phyloP scores from a whole-genome alignment of 2,113 vertebrate species.

The Rutilus rutilus region DNA sequence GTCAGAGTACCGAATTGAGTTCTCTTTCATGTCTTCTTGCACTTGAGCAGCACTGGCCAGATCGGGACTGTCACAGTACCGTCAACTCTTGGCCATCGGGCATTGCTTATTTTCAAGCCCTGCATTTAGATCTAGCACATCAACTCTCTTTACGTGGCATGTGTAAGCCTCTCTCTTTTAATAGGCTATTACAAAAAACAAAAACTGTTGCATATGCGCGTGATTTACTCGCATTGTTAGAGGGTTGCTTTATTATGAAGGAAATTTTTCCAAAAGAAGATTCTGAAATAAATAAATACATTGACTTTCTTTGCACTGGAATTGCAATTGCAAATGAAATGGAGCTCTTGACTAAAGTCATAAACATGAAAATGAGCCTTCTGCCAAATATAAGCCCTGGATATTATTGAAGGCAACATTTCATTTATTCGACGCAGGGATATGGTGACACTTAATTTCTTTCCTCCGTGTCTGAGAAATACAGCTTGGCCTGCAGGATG shows the following conservation, averaged over 20 bases:
- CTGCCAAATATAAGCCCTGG: constrained; percentile 41
- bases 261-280: background rate
- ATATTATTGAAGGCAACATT: constrained; percentile 52
- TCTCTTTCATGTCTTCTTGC: too few species aligned
- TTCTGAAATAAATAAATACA: constrained; percentile 27
- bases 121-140: too few species aligned
- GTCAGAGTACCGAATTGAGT: too few species aligned
- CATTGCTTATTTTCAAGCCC: too few species aligned
- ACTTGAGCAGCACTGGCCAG: too few species aligned
- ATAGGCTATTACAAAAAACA: too few species aligned
- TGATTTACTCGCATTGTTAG: too few species aligned
- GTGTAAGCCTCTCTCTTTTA: too few species aligned
- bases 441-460: constrained; percentile 68
- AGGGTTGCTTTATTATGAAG: background rate
- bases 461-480: constrained; percentile 59
- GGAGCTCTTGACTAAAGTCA: constrained; percentile 21
- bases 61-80: too few species aligned
- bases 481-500: constrained; percentile 43
- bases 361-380: constrained; percentile 48
- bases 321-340: constrained; percentile 31
- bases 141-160: too few species aligned
- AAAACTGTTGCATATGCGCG: too few species aligned
- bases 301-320: constrained; percentile 22
- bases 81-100: too few species aligned
- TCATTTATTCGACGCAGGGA: constrained; percentile 55